Evolutionary conservation across 2,113 vertebrate genomes (phyloP), one percentile per base, ranked within the genome.

Genomic region (Halichoeres trimaculatus): DNA sequence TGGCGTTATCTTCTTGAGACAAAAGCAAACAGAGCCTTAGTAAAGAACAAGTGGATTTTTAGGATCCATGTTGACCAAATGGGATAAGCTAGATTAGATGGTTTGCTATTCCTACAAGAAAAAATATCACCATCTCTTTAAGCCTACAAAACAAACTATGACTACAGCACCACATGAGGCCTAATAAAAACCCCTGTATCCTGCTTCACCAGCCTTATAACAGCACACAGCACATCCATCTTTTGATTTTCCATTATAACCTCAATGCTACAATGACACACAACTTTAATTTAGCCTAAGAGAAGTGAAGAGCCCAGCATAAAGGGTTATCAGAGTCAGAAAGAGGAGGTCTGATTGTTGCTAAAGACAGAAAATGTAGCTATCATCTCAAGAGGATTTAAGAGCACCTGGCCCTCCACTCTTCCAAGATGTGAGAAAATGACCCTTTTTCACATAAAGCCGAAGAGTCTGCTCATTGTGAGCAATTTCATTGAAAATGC

Each of bases 401-500:
- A 76, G 57, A 77, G 76, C 54, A 76, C 76, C 74, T 76, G 74
- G 79, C 74, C 55, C 60, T 63, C 10, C 54, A 14, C 35, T 63
- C 47, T 55, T 48, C 55, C 12, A 2, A 74, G 30, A 70, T 41
- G 9, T 51, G 55, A 54, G 61, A 19, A 84, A 85, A 89, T 70
- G 17, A 74, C 66, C 76, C 65, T 41, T 63, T 76, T 60, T 60
- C 26, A 14, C 14, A 56, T 38, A 52, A 73, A 67, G 73, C 43
- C 38, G 55, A 74, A 72, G 59, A 50, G 57, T 35, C 53, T 0
- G 48, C 67, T 81, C 52, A 68, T 74, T 83, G 76, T 71, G 41
- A 63, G 76, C 78, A 68, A 77, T 87, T 90, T 78, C 59, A 75
- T 65, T 76, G 71, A 73, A 80, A 90, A 81, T 60, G 54, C 76